A percentile compares a stretch with the other conserved stretches of the same genome.
These are phyloP conservation scores for Sarcophaga caerulescens DNA, from an alignment of 2,888 invertebrate species.

Conservation along the genomic window DNA sequence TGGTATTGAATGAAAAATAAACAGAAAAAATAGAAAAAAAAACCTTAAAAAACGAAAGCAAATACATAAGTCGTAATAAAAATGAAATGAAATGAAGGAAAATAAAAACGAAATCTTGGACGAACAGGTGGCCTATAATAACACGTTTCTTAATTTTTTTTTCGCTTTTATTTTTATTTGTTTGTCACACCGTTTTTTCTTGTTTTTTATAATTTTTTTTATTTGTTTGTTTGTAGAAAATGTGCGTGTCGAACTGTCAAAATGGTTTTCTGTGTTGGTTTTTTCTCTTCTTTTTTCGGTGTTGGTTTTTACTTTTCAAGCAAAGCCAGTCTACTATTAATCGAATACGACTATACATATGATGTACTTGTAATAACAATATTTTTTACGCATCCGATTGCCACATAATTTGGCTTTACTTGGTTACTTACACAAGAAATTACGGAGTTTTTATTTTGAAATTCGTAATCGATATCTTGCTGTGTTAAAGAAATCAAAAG, in stretches of 20 bases:
- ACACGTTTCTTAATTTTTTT: slow-evolving; percentile 39
- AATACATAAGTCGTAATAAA: slow-evolving; percentile 15
- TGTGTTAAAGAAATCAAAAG: no score
- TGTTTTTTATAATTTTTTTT: slow-evolving; percentile 6
- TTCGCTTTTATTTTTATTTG: slow-evolving; percentile 21
- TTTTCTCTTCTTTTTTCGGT: not conserved
- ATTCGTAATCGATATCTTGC: no score
- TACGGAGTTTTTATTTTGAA: no score
- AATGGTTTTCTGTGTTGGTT: slow-evolving; percentile 32
- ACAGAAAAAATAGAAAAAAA: slow-evolving; percentile 36
- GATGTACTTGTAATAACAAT: no score
- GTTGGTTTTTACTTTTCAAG: not conserved
- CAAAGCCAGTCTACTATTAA: not conserved
- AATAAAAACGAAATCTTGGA: slow-evolving; percentile 8
- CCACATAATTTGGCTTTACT: no score
- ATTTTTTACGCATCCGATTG: no score
- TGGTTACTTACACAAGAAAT: no score
- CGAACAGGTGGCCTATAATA: slow-evolving; percentile 61
- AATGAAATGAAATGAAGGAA: slow-evolving; percentile 16
- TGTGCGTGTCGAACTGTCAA: slow-evolving; percentile 48
- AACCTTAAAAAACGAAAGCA: slow-evolving; percentile 3
- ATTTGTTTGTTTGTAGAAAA: slow-evolving; percentile 38
- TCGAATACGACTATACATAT: no score
- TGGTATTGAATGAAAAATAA: slow-evolving; percentile 10
- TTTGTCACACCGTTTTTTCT: slow-evolving; percentile 50